Evolutionary conservation across 2,113 vertebrate genomes (phyloP).

Genomic region (Uropsilus gracilis): DNA sequence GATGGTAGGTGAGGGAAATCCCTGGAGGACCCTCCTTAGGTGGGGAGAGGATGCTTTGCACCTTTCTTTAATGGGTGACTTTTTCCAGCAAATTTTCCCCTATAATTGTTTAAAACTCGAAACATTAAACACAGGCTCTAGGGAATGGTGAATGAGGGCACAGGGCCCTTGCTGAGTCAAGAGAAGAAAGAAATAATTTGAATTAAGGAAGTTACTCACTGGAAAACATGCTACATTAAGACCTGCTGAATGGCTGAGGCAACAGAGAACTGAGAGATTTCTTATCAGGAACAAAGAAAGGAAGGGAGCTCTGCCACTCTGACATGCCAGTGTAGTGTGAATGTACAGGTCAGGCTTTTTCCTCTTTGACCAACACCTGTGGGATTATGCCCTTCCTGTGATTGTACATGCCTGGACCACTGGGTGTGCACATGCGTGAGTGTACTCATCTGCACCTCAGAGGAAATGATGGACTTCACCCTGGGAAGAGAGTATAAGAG

Average conservation of each 20-base stretch:
- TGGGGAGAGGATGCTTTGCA: background rate
- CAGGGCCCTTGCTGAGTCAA: background rate
- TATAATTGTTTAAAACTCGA: conserved; percentile 35
- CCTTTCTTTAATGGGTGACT: background rate
- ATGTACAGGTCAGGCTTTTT: no score
- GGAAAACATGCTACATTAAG: background rate
- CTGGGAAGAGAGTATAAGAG: no score
- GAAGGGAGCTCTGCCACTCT: background rate
- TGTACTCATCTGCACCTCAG: no score
- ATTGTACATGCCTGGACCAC: no score
- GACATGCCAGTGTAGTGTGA: no score
- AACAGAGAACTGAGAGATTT: background rate
- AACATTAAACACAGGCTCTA: background rate
- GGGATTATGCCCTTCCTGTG: no score
- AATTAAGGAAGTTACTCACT: background rate
- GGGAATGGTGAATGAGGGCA: background rate
- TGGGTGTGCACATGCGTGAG: no score
- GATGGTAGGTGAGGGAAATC: background rate
- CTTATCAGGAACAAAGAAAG: background rate
- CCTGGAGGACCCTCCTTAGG: background rate
- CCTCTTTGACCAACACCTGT: no score
- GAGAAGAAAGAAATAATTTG: background rate
- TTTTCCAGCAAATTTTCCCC: background rate
- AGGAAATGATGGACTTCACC: no score
- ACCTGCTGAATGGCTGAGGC: background rate